Percentiles rank a stretch among this genome's conserved stretches.
These are phyloP conservation scores for Hybos culiciformis DNA, from an alignment of 2,888 invertebrate species.

Conservation along the genomic window DNA sequence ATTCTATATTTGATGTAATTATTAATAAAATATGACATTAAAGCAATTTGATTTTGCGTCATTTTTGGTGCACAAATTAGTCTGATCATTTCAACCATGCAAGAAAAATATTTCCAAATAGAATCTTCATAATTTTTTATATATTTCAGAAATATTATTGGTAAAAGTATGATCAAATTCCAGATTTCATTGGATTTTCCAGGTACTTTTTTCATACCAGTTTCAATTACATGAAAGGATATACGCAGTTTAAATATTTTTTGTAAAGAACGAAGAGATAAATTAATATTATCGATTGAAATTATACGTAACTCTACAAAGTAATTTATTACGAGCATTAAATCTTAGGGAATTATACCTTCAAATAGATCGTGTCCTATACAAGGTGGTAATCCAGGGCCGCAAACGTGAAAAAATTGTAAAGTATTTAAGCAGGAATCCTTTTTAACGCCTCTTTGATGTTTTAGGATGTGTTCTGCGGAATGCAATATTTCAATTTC, in stretches of 20 bases:
- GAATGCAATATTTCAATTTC: not conserved
- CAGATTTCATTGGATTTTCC: constrained; percentile 4
- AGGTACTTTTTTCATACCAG: not conserved
- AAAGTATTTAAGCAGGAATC: constrained; percentile 19
- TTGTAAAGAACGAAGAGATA: not conserved
- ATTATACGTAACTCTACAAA: not conserved
- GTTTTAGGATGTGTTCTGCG: not conserved
- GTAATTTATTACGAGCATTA: constrained; percentile 15
- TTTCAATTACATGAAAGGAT: not conserved
- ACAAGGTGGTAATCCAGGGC: constrained; percentile 20
- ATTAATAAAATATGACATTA: not conserved
- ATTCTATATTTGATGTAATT: constrained; percentile 4
- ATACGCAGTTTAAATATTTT: not conserved
- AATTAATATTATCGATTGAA: not conserved
- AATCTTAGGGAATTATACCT: constrained; percentile 17
- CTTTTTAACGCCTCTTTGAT: constrained; percentile 17
- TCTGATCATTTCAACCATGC: constrained; percentile 3
- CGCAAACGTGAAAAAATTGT: constrained; percentile 19
- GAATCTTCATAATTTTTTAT: not conserved
- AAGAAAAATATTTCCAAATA: not conserved
- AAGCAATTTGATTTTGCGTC: not conserved
- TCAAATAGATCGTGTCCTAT: constrained; percentile 21
- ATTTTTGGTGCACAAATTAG: constrained; percentile 1
- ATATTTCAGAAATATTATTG: not conserved
- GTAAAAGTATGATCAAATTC: not conserved